These are phyloP conservation scores for Hypena proboscidalis DNA, from an alignment of 2,888 invertebrate genomes.

Conservation along the genomic window DNA sequence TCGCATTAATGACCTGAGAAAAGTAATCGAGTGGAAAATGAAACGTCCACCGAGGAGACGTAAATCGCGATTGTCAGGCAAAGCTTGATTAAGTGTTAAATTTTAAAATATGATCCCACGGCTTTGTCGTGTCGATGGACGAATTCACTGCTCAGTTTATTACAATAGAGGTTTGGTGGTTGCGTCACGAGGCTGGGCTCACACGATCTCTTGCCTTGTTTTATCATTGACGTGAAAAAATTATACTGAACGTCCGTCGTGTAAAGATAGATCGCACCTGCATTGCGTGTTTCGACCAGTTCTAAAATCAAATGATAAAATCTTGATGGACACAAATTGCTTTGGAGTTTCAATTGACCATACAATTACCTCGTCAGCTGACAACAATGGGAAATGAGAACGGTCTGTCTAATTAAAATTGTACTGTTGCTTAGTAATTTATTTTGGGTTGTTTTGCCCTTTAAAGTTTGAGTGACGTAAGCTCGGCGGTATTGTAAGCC, in stretches of 20 bases:
- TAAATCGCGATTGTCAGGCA: constrained; percentile 75
- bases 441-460: constrained; percentile 9
- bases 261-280: constrained; percentile 44
- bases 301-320: constrained; percentile 31
- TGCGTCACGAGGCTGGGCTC: constrained; percentile 23
- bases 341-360: constrained; percentile 18
- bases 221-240: constrained; percentile 53
- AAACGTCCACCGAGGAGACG: constrained; percentile 61
- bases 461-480: constrained; percentile 8
- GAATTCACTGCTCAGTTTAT: constrained; percentile 38
- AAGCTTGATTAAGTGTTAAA: constrained; percentile 81
- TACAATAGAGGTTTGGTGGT: constrained; percentile 22
- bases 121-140: constrained; percentile 44
- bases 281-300: constrained; percentile 47
- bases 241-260: constrained; percentile 44
- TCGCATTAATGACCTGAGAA: constrained; percentile 62
- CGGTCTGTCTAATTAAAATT: constrained; percentile 7
- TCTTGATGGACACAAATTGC: constrained; percentile 32
- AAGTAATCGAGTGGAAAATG: constrained; percentile 75
- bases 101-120: constrained; percentile 73
- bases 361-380: constrained; percentile 15
- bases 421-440: constrained; percentile 6
- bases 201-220: constrained; percentile 33
- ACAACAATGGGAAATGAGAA: constrained; percentile 18
- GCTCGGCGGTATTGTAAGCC: constrained; percentile 3